phyloP scores from a whole-genome alignment of 2,888 invertebrate genomes.

The Disparrhopalites patrizii region DNA sequence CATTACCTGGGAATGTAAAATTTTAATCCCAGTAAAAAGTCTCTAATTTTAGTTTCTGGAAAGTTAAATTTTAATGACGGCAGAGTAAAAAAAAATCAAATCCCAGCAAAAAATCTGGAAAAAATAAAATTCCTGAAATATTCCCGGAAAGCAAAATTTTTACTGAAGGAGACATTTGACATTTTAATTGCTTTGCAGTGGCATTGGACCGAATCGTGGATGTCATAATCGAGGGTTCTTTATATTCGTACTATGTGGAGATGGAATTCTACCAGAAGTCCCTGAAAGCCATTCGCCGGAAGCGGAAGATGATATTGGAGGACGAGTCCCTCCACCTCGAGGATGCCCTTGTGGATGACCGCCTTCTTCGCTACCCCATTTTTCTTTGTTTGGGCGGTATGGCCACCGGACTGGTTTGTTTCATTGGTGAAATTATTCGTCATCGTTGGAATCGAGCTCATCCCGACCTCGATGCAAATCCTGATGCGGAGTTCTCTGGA shows the following conservation, averaged over 20 bases:
- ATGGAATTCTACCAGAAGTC: conserved; percentile 5
- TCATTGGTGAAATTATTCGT: neutral
- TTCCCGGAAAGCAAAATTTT: no score
- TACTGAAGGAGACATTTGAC: no score
- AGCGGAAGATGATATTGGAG: neutral
- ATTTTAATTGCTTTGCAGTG: no score
- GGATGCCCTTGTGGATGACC: neutral
- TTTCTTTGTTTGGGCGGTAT: conserved; percentile 1
- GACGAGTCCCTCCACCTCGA: neutral
- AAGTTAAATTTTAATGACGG: no score
- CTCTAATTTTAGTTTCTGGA: no score
- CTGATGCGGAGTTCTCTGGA: no score
- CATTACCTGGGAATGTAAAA: no score
- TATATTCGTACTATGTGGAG: neutral
- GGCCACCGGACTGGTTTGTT: neutral
- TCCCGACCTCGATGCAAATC: no score
- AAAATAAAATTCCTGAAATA: no score
- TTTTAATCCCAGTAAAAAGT: no score
- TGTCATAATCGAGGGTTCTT: conserved; percentile 1
- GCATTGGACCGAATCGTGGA: conserved; percentile 6
- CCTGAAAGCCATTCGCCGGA: neutral
- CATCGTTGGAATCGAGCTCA: neutral
- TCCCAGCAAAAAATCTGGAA: no score
- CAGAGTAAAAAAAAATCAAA: no score
- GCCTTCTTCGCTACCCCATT: neutral